These are phyloP conservation scores for Onychostoma macrolepis DNA, from an alignment of 2,113 vertebrate genomes.

Conservation along the genomic window DNA sequence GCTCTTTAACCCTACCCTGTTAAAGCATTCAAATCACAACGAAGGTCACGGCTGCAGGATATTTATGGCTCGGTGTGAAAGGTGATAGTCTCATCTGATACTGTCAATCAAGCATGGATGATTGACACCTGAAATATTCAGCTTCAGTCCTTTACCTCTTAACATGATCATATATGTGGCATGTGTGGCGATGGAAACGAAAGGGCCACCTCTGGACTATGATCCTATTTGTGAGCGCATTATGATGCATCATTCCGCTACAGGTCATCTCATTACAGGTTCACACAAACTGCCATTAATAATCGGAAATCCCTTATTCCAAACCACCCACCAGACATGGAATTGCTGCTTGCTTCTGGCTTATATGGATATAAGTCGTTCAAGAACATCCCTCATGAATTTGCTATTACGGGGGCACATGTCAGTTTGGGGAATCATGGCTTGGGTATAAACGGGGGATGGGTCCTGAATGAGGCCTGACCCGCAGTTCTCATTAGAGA, in stretches of 20 bases:
- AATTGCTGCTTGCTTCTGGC: slow-evolving; percentile 37
- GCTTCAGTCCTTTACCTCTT: neutral
- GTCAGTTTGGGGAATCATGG: slow-evolving; percentile 31
- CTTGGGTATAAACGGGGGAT: neutral
- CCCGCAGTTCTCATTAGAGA: slow-evolving; percentile 25
- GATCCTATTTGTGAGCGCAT: slow-evolving; percentile 30
- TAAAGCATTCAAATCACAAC: neutral
- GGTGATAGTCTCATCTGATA: slow-evolving; percentile 8
- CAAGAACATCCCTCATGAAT: slow-evolving; percentile 31
- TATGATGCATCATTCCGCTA: slow-evolving; percentile 37
- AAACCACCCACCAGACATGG: slow-evolving; percentile 14
- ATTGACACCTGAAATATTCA: slow-evolving; percentile 37
- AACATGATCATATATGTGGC: slow-evolving; percentile 20
- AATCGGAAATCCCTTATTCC: slow-evolving; percentile 7
- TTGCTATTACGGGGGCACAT: slow-evolving; percentile 30
- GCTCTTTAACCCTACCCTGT: neutral
- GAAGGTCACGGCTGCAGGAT: neutral
- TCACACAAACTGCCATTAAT: slow-evolving; percentile 36
- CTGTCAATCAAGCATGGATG: slow-evolving; percentile 43
- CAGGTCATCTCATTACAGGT: slow-evolving; percentile 30
- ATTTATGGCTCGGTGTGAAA: slow-evolving; percentile 14
- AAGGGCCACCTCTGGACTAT: slow-evolving; percentile 2
- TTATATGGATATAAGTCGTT: slow-evolving; percentile 28
- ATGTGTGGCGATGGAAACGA: neutral
- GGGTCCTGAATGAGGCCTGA: slow-evolving; percentile 31